Evolutionary conservation across 2,888 invertebrate genomes (phyloP).

Genomic region (Drosophila mayaguana): DNA sequence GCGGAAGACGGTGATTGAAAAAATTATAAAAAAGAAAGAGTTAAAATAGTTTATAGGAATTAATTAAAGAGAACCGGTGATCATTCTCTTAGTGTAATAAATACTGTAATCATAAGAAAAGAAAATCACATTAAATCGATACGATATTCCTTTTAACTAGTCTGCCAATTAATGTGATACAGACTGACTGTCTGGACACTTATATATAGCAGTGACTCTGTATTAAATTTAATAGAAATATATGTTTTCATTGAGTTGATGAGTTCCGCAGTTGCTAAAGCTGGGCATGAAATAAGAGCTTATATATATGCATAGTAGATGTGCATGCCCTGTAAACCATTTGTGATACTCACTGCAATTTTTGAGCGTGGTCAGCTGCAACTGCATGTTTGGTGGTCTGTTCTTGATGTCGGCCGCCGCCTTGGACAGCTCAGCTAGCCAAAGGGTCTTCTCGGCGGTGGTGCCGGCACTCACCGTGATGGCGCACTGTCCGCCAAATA

Average conservation of each 20-base stretch:
- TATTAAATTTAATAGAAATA: neutral
- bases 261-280: neutral
- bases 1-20: neutral
- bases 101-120: neutral
- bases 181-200: neutral
- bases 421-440: slow-evolving; percentile 92
- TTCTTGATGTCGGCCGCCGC: slow-evolving; percentile 86
- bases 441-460: slow-evolving; percentile 93
- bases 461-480: slow-evolving; percentile 95
- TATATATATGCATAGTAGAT: neutral
- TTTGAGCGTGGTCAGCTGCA: slow-evolving; percentile 82
- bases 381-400: slow-evolving; percentile 83
- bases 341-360: slow-evolving; percentile 84
- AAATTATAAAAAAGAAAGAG: neutral
- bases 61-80: neutral
- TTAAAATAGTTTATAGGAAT: neutral
- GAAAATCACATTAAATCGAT: neutral
- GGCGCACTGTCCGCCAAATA: slow-evolving; percentile 91
- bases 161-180: neutral
- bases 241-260: no score
- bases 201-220: neutral
- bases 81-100: neutral
- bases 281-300: neutral
- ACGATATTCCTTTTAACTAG: neutral
- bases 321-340: neutral